Conservation (phyloP, 2,888 invertebrate species). For the Hypercompe scribonia region DNA sequence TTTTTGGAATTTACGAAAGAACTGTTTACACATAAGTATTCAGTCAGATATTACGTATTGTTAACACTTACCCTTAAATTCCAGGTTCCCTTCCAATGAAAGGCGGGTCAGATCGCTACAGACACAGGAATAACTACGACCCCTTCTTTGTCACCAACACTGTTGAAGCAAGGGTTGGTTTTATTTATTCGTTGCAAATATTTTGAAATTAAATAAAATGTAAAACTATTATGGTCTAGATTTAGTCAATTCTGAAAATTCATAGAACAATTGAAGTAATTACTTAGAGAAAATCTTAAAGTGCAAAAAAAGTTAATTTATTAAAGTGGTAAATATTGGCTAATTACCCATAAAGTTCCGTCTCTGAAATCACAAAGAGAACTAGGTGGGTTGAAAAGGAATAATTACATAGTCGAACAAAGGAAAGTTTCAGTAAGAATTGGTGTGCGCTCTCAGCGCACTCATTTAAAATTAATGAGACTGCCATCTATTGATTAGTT, state of each 20-base stretch:
- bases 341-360: background rate
- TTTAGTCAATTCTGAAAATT: too few species aligned
- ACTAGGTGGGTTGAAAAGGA: constrained; percentile 1
- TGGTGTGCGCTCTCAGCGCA: background rate
- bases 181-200: background rate
- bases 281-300: background rate
- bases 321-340: background rate
- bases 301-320: background rate
- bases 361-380: background rate
- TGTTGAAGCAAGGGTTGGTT: constrained; percentile 70
- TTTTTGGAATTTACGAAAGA: too few species aligned
- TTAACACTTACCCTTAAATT: constrained; percentile 23
- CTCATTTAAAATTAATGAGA: constrained; percentile 1
- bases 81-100: constrained; percentile 78
- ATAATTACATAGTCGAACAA: constrained; percentile 15
- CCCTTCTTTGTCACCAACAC: constrained; percentile 78
- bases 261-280: background rate
- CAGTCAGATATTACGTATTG: background rate
- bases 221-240: too few species aligned
- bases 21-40: too few species aligned
- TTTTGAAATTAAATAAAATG: too few species aligned
- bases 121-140: constrained; percentile 78
- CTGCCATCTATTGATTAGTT: constrained; percentile 13
- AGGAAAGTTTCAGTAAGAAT: background rate
- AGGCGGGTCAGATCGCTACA: constrained; percentile 75